These are phyloP conservation scores for Steatocranus sp. DNA, from an alignment of 2,797 vertebrate genomes.

Conservation along the genomic window DNA sequence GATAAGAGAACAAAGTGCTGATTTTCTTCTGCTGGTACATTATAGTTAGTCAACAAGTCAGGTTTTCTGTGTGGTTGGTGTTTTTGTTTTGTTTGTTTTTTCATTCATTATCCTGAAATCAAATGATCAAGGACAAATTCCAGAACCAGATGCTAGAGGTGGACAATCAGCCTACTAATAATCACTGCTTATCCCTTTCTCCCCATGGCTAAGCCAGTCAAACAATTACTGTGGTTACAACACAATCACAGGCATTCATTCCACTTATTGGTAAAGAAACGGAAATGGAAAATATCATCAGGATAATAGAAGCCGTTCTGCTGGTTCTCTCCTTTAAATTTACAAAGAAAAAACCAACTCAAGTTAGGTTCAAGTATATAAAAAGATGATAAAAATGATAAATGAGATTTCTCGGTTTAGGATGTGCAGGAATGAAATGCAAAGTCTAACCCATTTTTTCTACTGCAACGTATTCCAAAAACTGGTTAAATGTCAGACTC, in stretches of 20 bases:
- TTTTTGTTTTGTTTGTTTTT: neutral
- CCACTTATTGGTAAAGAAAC: neutral
- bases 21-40: neutral
- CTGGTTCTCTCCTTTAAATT: neutral
- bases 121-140: neutral
- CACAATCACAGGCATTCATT: neutral
- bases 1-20: neutral
- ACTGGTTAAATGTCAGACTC: neutral
- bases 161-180: constrained; percentile 39
- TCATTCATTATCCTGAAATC: neutral
- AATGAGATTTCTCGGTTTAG: neutral
- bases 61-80: neutral
- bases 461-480: neutral
- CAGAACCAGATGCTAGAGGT: neutral
- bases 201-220: constrained; percentile 21
- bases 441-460: neutral
- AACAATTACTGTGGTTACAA: constrained; percentile 21
- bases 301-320: neutral
- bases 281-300: neutral
- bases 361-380: neutral
- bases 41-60: neutral
- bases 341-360: neutral
- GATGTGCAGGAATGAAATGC: neutral
- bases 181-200: constrained; percentile 29
- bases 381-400: neutral